Evolutionary conservation across 2,113 vertebrate species (phyloP), one percentile per base, ranked within the genome.

Genomic region (Antennarius striatus): DNA sequence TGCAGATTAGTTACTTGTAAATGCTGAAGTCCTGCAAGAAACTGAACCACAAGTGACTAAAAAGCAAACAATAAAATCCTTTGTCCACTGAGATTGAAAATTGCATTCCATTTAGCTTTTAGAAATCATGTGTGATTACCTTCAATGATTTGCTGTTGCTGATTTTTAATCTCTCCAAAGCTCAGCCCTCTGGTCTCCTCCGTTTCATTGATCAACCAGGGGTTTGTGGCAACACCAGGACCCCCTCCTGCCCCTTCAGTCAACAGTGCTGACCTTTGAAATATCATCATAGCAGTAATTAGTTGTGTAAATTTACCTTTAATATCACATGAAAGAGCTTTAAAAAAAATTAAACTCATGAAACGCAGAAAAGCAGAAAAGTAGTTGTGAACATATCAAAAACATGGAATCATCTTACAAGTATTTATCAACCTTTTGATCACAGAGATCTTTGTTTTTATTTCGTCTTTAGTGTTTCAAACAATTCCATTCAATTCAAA

Each of bases 131-230:
- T 60, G 15, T 39, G 32, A 60, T 79, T 93, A 98, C 97, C 96
- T 91, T 96, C 92, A 42, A 99, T 95, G 76, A 98, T 94, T 71
- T 82, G 91, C 45, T 94, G 93, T 80, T 99, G 98, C 78, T 99
- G 96, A 69, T 96, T 93, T 78, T 93, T 95, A 79, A 99, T 95
- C 54, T 96, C 95, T 1, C 92, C 90, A 65, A 96, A 96, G 62
- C 86, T 90, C 9, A 98, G 87, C 10, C 95, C 96, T 80, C 85
- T 88, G 56, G 95, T 99, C 86, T 99, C 95, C 68, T 99, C 98
- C 0, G 96, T 64, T 76, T 99, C 98, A 4, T 97, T 95, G 40
- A 96, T 47, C 73, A 99, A 92, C 97, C 98, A 99, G 0, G 96
- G 96, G 86, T 95, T 98, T 63, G 83, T 12, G 0, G 79, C 81